These are phyloP conservation scores for Pampusana beccarii DNA, from an alignment of 2,113 vertebrate genomes.

Conservation along the genomic window DNA sequence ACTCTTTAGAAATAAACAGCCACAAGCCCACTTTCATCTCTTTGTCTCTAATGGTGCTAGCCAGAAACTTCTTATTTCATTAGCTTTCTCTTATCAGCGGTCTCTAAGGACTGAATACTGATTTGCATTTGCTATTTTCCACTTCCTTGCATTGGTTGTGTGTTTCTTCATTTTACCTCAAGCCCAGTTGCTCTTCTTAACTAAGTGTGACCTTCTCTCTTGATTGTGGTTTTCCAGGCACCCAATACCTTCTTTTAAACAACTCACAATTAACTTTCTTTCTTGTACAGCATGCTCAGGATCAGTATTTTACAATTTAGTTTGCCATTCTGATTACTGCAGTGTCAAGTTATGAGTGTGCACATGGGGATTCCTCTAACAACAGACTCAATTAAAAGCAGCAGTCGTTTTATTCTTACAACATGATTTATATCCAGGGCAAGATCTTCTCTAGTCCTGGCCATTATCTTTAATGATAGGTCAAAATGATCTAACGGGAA, in stretches of 20 bases:
- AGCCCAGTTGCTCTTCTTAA: neutral
- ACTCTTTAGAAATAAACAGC: neutral
- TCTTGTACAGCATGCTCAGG: neutral
- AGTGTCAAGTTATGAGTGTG: slow-evolving; percentile 15
- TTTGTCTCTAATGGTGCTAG: neutral
- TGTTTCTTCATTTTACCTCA: neutral
- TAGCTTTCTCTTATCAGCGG: neutral
- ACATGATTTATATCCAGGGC: neutral
- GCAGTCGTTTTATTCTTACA: neutral
- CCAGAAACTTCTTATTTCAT: neutral
- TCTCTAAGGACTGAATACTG: neutral
- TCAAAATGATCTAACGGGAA: neutral
- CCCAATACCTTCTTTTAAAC: neutral
- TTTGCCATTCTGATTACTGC: neutral
- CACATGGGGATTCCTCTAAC: neutral
- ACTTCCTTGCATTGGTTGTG: neutral
- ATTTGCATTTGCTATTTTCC: slow-evolving; percentile 14
- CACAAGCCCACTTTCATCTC: neutral
- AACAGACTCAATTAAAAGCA: neutral
- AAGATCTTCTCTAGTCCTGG: neutral
- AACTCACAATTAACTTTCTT: neutral
- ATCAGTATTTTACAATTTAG: slow-evolving; percentile 52
- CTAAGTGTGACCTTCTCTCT: neutral
- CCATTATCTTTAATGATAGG: neutral
- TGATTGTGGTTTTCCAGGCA: neutral